phyloP scores from a whole-genome alignment of 2,888 invertebrate species.

The Microplitis deprimator region DNA sequence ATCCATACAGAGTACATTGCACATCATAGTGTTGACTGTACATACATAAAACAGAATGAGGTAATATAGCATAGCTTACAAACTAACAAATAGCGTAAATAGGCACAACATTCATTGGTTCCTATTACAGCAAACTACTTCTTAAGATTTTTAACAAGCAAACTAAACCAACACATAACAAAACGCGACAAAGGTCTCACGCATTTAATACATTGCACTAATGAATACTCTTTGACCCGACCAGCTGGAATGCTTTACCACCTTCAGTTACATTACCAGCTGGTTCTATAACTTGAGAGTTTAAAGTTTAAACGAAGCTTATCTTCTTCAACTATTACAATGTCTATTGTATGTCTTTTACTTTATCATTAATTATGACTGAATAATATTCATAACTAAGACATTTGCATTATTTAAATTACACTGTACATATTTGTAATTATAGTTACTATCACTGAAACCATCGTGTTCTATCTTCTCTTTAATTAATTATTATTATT shows the following conservation, averaged over 20 bases:
- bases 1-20: background rate
- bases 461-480: background rate
- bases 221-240: constrained; percentile 27
- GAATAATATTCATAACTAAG: background rate
- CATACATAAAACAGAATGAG: background rate
- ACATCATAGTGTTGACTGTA: background rate
- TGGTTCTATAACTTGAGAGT: background rate
- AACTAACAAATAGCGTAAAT: background rate
- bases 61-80: background rate
- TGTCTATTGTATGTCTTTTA: background rate
- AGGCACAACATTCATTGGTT: background rate
- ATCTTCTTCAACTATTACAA: background rate
- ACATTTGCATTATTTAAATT: background rate
- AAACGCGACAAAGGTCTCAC: constrained; percentile 22
- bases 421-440: background rate
- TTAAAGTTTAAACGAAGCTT: background rate
- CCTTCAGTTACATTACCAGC: background rate
- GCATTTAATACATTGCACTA: constrained; percentile 27
- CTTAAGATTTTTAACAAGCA: constrained; percentile 7
- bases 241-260: background rate
- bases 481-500: background rate
- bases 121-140: constrained; percentile 8
- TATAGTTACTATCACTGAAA: background rate
- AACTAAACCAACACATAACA: background rate
- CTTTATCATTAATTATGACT: background rate